A percentile compares a stretch with the other conserved stretches of the same genome.
phyloP scores from a whole-genome alignment of 2,888 invertebrate genomes.

The Odontomyia ornata region DNA sequence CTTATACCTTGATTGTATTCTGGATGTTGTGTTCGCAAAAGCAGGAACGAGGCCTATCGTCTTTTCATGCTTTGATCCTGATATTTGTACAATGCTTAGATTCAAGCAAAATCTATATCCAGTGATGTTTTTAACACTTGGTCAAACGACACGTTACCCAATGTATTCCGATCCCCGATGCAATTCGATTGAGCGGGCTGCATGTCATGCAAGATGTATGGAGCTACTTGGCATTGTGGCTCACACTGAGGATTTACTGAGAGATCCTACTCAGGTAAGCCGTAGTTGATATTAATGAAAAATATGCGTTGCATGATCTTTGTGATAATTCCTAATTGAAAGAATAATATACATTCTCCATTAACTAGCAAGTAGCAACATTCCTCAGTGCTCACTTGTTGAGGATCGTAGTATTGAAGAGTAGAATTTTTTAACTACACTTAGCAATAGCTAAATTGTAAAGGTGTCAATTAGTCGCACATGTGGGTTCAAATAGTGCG shows the following conservation, averaged over 20 bases:
- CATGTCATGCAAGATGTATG: constrained; percentile 81
- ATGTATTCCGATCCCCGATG: constrained; percentile 87
- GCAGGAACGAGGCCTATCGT: constrained; percentile 85
- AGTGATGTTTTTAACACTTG: constrained; percentile 92
- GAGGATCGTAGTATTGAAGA: no score
- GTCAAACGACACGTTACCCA: constrained; percentile 75
- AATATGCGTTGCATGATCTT: no score
- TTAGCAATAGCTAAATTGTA: no score
- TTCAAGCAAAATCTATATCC: constrained; percentile 97
- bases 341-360: no score
- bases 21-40: constrained; percentile 83
- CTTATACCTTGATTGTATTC: constrained; percentile 85
- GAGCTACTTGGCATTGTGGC: constrained; percentile 90
- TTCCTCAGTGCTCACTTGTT: no score
- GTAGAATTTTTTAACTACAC: no score
- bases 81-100: constrained; percentile 92
- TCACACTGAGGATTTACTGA: constrained; percentile 89
- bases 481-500: no score
- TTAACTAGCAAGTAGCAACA: no score
- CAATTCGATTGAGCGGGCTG: constrained; percentile 80
- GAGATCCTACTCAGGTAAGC: constrained; percentile 80
- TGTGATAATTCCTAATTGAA: no score
- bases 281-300: not conserved
- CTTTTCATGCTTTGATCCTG: constrained; percentile 95
- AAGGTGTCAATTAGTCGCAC: no score